Base-by-base conservation (phyloP, 2,113 vertebrate species). In the Gulo gulo region DNA sequence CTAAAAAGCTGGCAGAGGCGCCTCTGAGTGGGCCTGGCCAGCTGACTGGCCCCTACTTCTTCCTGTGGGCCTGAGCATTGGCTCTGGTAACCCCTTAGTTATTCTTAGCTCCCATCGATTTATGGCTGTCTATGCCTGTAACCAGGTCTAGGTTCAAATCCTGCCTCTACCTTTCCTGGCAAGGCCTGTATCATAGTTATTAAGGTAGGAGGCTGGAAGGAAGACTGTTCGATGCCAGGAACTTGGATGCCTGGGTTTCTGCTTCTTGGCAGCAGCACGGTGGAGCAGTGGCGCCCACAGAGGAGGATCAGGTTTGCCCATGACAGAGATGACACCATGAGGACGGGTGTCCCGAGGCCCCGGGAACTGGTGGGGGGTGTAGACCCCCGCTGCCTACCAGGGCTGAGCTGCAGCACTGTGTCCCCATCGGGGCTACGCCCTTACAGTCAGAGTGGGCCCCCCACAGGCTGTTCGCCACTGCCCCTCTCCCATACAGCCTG, bases 401-500 rank as follows among this genome's bases (percentile, higher is more conserved):
- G 1, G 3, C 13, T 18, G 45, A 84, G 26, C 10, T 4, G 24
- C 36, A 52, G 55, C 20, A 1, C 18, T 0, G 0, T 29, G 29
- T 9, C 29, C 29, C 24, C 13, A 23, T 34, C 18, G 31, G 21
- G 4, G 20, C 13, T 24, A 20, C 11, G 7, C 10, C n/a, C 34
- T 73, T 21, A 21, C 14, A 45, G 42, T n/a, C 45, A 81, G 52
- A 81, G 6, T 0, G 13, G 2, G n/a, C 26, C 34, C 42, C 24
- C 55, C 10, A 4, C 1, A 57, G 42, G 42, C 21, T 36, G 6
- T 18, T 34, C 1, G 1, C 29, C 76, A 63, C 76, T 84, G 88
- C 94, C 45, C 55, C 93, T 84, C 91, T 94, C 98, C 97, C 97
- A 92, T 8, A 97, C 94, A 95, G 94, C 90, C 96, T 85, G 76